Conservation (phyloP, 2,113 vertebrate genomes). For the Grus americana region DNA sequence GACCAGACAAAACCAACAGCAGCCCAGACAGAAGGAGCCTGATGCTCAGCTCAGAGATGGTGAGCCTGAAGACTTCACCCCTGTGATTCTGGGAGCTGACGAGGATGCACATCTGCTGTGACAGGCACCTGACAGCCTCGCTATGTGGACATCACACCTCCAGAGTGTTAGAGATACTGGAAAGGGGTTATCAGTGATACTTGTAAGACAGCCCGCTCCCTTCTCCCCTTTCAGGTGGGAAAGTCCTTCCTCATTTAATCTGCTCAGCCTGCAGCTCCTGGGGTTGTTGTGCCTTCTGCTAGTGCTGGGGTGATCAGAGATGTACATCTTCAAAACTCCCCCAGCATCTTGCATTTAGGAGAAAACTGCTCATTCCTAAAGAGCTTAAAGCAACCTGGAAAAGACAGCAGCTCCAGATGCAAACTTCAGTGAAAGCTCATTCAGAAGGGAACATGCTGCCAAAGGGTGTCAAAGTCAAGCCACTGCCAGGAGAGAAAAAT, state of each 20-base stretch:
- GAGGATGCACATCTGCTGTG: not conserved
- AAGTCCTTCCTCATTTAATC: not conserved
- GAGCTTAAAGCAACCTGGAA: not conserved
- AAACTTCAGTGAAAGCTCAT: not conserved
- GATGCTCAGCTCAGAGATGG: not conserved
- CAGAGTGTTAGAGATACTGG: not conserved
- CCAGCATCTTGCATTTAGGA: not conserved
- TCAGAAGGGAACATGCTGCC: not conserved
- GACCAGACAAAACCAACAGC: not conserved
- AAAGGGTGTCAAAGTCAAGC: not conserved
- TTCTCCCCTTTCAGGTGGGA: not conserved
- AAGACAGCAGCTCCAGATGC: not conserved
- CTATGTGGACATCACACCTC: not conserved
- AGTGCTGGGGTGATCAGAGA: not conserved
- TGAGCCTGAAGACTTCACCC: not conserved
- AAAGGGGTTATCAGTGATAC: not conserved
- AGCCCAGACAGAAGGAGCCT: not conserved
- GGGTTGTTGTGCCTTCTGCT: not conserved
- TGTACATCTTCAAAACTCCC: not conserved
- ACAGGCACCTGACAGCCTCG: rapidly evolving
- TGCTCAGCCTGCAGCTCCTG: not conserved
- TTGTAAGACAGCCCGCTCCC: not conserved
- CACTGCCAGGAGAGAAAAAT: not conserved
- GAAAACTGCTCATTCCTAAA: not conserved
- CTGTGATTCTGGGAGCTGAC: not conserved